Evolutionary conservation across 2,888 invertebrate genomes (phyloP).

Genomic region (Caenorhabditis afra): DNA sequence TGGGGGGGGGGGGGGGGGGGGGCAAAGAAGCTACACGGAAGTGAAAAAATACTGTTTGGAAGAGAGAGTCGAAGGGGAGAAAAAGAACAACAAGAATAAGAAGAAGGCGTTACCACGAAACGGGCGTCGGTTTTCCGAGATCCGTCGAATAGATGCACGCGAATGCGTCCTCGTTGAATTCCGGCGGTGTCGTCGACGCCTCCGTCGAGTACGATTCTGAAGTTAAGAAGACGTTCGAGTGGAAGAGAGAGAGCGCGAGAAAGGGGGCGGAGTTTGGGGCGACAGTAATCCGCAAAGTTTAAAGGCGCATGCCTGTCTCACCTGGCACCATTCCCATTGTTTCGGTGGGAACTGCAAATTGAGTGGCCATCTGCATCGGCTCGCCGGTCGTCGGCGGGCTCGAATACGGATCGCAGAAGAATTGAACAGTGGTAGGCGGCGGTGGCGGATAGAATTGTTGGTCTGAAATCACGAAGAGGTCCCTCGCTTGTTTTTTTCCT

Average conservation of each 20-base stretch:
- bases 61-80: background rate
- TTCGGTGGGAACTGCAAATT: slow-evolving; percentile 41
- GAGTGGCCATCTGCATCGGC: slow-evolving; percentile 19
- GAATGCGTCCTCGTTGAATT: slow-evolving; percentile 49
- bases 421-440: slow-evolving; percentile 50
- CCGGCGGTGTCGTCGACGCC: slow-evolving; percentile 47
- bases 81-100: background rate
- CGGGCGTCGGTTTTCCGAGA: slow-evolving; percentile 51
- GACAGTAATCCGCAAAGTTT: too few species aligned
- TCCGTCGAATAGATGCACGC: slow-evolving; percentile 58
- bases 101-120: slow-evolving; percentile 39
- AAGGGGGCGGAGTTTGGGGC: too few species aligned
- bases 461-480: slow-evolving; percentile 23
- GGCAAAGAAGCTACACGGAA: slow-evolving; percentile 34
- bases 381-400: slow-evolving; percentile 35
- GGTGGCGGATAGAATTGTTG: slow-evolving; percentile 45
- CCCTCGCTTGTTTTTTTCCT: background rate
- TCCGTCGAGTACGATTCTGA: slow-evolving; percentile 34
- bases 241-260: background rate
- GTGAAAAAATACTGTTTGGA: background rate
- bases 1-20: too few species aligned
- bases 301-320: too few species aligned
- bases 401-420: slow-evolving; percentile 66
- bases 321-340: slow-evolving; percentile 36
- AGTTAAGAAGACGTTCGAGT: background rate